Conservation (phyloP, 2,888 invertebrate genomes). For the Asteroscopus sphinx region DNA sequence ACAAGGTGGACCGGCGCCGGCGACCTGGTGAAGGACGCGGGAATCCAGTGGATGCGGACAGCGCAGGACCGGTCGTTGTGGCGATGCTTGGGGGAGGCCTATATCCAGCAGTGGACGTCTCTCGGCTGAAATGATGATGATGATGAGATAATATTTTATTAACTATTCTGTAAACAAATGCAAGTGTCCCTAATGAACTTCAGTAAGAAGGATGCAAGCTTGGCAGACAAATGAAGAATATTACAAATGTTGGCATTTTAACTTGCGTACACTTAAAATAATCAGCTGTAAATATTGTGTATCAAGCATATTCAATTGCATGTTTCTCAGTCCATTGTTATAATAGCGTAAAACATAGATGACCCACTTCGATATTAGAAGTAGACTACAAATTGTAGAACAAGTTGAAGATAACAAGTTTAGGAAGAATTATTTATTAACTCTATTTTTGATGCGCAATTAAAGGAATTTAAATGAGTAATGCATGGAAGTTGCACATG, state of each 20-base stretch:
- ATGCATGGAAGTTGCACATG: conserved; percentile 20
- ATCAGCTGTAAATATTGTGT: conserved; percentile 14
- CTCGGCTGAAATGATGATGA: too few species aligned
- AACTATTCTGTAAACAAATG: not conserved
- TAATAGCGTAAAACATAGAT: conserved; percentile 36
- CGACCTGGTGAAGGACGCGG: too few species aligned
- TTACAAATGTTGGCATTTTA: conserved; percentile 2
- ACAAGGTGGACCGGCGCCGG: too few species aligned
- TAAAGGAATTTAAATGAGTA: conserved; percentile 4
- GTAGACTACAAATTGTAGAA: conserved; percentile 15
- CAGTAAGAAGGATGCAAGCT: not conserved
- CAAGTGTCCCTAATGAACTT: not conserved
- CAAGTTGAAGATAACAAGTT: conserved; percentile 21
- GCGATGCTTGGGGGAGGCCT: too few species aligned
- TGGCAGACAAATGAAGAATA: not conserved
- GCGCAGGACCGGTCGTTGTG: too few species aligned
- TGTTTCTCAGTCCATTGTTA: conserved; percentile 38
- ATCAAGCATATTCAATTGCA: conserved; percentile 28
- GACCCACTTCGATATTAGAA: conserved; percentile 34
- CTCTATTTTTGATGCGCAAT: conserved; percentile 7
- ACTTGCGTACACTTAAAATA: not conserved
- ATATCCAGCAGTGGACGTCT: too few species aligned
- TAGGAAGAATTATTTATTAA: conserved; percentile 21
- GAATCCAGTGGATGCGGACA: too few species aligned
- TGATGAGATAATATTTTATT: too few species aligned